phyloP scores from a whole-genome alignment of 2,888 invertebrate genomes.

The Brachyopa scutellaris region DNA sequence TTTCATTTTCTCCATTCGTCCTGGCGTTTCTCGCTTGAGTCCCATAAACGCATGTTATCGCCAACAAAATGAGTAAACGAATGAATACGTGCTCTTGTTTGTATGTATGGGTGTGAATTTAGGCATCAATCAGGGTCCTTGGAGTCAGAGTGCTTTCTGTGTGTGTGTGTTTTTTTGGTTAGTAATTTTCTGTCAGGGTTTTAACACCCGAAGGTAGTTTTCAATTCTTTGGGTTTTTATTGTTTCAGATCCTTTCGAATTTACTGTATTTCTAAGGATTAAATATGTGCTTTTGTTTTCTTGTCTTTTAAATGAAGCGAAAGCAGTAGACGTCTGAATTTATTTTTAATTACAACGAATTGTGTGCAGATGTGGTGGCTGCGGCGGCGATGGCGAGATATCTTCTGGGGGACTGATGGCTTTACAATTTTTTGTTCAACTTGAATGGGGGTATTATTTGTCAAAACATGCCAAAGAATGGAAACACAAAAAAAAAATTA shows the following conservation, averaged over 20 bases:
- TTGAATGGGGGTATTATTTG: too few species aligned
- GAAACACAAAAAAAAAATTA: too few species aligned
- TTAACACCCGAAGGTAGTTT: slow-evolving; percentile 46
- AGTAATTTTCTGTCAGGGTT: slow-evolving; percentile 23
- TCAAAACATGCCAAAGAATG: too few species aligned
- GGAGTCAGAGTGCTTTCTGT: not conserved
- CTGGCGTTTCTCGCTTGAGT: slow-evolving; percentile 45
- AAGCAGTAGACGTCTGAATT: too few species aligned
- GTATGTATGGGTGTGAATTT: not conserved
- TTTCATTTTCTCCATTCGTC: slow-evolving; percentile 59
- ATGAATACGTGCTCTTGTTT: slow-evolving; percentile 17
- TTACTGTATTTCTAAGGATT: too few species aligned
- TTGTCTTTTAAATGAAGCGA: too few species aligned
- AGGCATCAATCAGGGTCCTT: slow-evolving; percentile 61
- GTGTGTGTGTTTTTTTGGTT: not conserved
- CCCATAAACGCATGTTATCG: slow-evolving; percentile 65
- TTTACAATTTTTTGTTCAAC: too few species aligned
- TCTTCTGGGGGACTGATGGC: too few species aligned
- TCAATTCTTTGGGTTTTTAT: slow-evolving; percentile 19
- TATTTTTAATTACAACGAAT: too few species aligned
- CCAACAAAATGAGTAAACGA: slow-evolving; percentile 51
- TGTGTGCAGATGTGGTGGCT: too few species aligned
- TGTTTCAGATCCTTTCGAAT: slow-evolving; percentile 26
- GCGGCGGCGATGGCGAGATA: too few species aligned
- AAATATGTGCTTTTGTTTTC: too few species aligned